Evolutionary conservation across 2,797 vertebrate species (phyloP), one percentile per base, ranked within the genome.

Genomic region (Lepidocolaptes lacrymiger): DNA sequence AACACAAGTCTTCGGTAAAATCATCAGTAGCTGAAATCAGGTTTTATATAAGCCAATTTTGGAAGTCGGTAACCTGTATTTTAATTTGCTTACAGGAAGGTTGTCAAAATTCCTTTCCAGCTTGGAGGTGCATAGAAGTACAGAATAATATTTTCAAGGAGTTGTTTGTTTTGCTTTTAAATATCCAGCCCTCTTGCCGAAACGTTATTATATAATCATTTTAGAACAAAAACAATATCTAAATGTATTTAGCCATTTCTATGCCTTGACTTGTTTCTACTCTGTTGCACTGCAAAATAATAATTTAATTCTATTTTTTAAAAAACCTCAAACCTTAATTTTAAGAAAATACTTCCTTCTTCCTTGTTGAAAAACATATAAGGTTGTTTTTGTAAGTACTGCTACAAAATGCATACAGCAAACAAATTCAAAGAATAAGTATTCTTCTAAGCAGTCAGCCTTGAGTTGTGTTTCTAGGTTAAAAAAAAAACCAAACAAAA

Each of bases 1-100:
- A 89, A 28, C 68, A 67, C 34, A 39, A 89, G 32, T 56, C 52
- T 91, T 41, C 76, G 28, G 56, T 64, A 32, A 95, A 90, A 83
- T 48, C 55, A 72, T 73, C 5, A 37, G 48, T 12, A 72, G 61
- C 49, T 54, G 61, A 77, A 85, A 58, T 49, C 48, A 48, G 30
- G 28, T 84, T 89, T 86, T 46, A 10, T 46, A 34, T 39, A 32
- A 91, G 43, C 43, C 4, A 11, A 41, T 86, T 87, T 85, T 88
- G 43, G 62, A 64, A 94, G 64, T 13, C 37, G 58, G 17, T 36
- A 92, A 64, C 27, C 36, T 41, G 39, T 56, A 24, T 68, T 92
- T 84, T 71, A 64, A 69, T 71, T 85, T 78, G 51, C 17, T 87
- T 75, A 23, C 22, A 68, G 46, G 43, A 22, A 93, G 23, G 37